phyloP scores from a whole-genome alignment of 2,888 invertebrate genomes.

The Drosophila subsilvestris region DNA sequence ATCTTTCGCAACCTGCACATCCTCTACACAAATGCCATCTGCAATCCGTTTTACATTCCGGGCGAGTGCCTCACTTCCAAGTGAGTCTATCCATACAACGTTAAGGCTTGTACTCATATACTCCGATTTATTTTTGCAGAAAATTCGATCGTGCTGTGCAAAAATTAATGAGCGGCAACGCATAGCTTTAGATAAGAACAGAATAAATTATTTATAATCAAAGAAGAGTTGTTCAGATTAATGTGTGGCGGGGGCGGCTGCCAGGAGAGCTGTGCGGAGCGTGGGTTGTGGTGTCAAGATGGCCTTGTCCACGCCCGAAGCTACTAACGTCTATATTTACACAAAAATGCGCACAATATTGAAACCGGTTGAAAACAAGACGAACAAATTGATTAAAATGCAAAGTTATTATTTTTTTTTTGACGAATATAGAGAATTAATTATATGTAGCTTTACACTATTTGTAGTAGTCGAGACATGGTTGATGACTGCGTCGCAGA shows the following conservation, averaged over 20 bases:
- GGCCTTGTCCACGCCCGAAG: conserved; percentile 27
- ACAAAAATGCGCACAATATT: conserved; percentile 30
- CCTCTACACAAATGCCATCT: conserved; percentile 96
- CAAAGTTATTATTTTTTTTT: conserved; percentile 21
- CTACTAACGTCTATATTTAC: conserved; percentile 16
- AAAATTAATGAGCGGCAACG: conserved; percentile 85
- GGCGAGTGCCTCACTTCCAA: conserved; percentile 94
- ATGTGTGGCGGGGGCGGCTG: conserved; percentile 9
- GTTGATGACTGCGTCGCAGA: conserved; percentile 36
- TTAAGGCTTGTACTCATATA: conserved; percentile 8
- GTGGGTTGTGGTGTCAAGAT: conserved; percentile 37
- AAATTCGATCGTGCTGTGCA: conserved; percentile 89
- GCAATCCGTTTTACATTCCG: conserved; percentile 98
- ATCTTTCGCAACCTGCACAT: conserved; percentile 96
- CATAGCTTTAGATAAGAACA: conserved; percentile 51
- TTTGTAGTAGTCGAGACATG: conserved; percentile 39
- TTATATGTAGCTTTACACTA: conserved; percentile 41
- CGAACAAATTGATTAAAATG: conserved; percentile 28
- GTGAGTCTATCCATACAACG: conserved; percentile 85
- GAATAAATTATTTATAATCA: conserved; percentile 14
- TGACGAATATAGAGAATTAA: conserved; percentile 41
- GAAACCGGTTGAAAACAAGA: conserved; percentile 37
- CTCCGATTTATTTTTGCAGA: conserved; percentile 84
- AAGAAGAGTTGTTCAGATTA: not conserved
- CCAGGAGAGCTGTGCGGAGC: not conserved